Percentiles rank a stretch among this genome's conserved stretches.
These are phyloP conservation scores for Salvelinus namaycush DNA, from an alignment of 2,113 vertebrate species.

Conservation along the genomic window DNA sequence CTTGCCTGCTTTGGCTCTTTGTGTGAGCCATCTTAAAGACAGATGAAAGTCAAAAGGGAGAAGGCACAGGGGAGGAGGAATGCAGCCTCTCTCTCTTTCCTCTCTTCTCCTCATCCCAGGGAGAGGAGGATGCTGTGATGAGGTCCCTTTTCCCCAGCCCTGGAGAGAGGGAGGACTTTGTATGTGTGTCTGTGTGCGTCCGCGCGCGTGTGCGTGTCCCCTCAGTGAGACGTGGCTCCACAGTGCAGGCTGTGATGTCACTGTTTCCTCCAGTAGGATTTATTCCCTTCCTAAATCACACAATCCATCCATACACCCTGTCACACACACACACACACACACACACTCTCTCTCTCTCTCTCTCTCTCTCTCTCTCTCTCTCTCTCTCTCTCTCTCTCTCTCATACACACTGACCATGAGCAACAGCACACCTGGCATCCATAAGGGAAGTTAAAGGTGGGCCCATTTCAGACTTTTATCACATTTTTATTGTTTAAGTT, in stretches of 20 bases:
- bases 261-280: conserved; percentile 37
- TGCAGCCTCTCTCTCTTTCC: conserved; percentile 67
- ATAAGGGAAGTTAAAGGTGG: conserved; percentile 10
- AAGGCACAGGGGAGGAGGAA: conserved; percentile 67
- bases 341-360: not conserved
- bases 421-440: not conserved
- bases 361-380: no score
- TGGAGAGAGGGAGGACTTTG: conserved; percentile 50
- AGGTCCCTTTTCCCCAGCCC: conserved; percentile 64
- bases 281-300: conserved; percentile 52
- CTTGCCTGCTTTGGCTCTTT: conserved; percentile 72
- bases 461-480: not conserved
- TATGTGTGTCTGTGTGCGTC: not conserved
- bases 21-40: conserved; percentile 76
- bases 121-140: conserved; percentile 29
- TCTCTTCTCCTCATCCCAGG: conserved; percentile 49
- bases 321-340: conserved; percentile 2
- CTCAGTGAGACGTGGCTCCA: conserved; percentile 9
- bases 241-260: conserved; percentile 6
- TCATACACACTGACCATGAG: conserved; percentile 16
- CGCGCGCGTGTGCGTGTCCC: not conserved
- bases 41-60: conserved; percentile 78
- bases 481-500: conserved; percentile 37
- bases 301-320: conserved; percentile 16
- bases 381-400: no score